Percentiles rank a stretch among this genome's conserved stretches.
Evolutionary conservation across 2,113 vertebrate species (phyloP).

Genomic region (Hydrolagus affinis): DNA sequence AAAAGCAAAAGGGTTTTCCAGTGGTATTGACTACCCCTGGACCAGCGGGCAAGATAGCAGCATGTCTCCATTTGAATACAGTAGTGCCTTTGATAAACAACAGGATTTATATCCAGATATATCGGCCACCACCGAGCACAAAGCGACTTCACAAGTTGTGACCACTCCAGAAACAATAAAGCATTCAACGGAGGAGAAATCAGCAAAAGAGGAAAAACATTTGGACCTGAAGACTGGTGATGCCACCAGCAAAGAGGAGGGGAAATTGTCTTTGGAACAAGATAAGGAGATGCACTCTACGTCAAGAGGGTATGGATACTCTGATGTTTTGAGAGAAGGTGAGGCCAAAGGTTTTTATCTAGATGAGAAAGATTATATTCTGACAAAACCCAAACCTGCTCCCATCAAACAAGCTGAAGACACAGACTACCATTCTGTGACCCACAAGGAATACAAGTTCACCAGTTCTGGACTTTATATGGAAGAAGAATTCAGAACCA

Average conservation of each 20-base stretch:
- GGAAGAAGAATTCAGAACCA: background rate
- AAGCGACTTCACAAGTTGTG: background rate
- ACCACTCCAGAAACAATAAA: no score
- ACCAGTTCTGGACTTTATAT: slow-evolving; percentile 23
- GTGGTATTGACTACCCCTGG: slow-evolving; percentile 38
- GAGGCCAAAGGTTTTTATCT: background rate
- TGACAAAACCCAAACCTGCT: background rate
- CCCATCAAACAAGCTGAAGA: slow-evolving; percentile 37
- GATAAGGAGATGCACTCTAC: background rate
- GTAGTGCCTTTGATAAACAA: background rate
- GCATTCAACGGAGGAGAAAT: background rate
- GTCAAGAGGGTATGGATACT: background rate
- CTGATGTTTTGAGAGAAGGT: background rate
- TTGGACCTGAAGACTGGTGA: background rate
- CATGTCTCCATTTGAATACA: background rate
- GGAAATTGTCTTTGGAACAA: background rate
- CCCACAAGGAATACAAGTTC: slow-evolving; percentile 49
- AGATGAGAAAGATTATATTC: background rate
- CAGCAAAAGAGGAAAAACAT: background rate
- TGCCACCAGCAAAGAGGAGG: background rate
- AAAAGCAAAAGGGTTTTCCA: slow-evolving; percentile 38
- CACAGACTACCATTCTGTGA: slow-evolving; percentile 45
- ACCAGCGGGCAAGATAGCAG: slow-evolving; percentile 28
- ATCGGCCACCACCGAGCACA: background rate
- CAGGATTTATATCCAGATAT: background rate